Percentiles rank a stretch among this genome's conserved stretches.
These are phyloP conservation scores for Procambarus virginalis DNA, from an alignment of 1,140 invertebrate species.

Conservation along the genomic window DNA sequence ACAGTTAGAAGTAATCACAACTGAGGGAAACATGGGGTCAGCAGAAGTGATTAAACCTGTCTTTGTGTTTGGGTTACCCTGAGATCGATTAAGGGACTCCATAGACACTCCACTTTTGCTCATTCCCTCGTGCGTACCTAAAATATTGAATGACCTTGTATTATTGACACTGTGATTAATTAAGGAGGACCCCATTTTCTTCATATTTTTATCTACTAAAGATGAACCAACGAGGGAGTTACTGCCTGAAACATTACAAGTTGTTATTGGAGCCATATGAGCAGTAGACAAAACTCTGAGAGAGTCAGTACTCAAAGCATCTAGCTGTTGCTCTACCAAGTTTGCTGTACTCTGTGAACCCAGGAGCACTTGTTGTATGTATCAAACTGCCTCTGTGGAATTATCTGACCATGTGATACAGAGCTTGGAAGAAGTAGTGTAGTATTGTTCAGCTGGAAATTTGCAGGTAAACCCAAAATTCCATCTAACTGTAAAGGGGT, in stretches of 20 bases:
- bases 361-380: slow-evolving; percentile 19
- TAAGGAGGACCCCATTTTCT: slow-evolving; percentile 6
- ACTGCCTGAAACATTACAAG: slow-evolving; percentile 20
- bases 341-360: slow-evolving; percentile 22
- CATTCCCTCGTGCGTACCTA: slow-evolving; percentile 19
- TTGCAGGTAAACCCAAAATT: slow-evolving; percentile 35
- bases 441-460: slow-evolving; percentile 34
- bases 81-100: slow-evolving; percentile 21
- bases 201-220: slow-evolving; percentile 32
- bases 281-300: slow-evolving; percentile 31
- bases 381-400: slow-evolving; percentile 45
- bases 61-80: slow-evolving; percentile 29
- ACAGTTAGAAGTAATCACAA: slow-evolving; percentile 39
- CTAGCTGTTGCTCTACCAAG: slow-evolving; percentile 39
- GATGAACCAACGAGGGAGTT: slow-evolving; percentile 15
- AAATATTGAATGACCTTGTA: slow-evolving; percentile 10
- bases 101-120: slow-evolving; percentile 32
- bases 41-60: slow-evolving; percentile 42
- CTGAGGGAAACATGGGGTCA: slow-evolving; percentile 59
- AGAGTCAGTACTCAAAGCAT: slow-evolving; percentile 26
- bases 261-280: slow-evolving; percentile 25
- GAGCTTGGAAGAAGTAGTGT: slow-evolving; percentile 39
- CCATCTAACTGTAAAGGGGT: slow-evolving; percentile 26
- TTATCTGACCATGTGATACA: slow-evolving; percentile 37
- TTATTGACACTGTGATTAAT: slow-evolving; percentile 16